These are phyloP conservation scores for Plemyria rubiginata DNA, from an alignment of 2,888 invertebrate species.

Conservation along the genomic window DNA sequence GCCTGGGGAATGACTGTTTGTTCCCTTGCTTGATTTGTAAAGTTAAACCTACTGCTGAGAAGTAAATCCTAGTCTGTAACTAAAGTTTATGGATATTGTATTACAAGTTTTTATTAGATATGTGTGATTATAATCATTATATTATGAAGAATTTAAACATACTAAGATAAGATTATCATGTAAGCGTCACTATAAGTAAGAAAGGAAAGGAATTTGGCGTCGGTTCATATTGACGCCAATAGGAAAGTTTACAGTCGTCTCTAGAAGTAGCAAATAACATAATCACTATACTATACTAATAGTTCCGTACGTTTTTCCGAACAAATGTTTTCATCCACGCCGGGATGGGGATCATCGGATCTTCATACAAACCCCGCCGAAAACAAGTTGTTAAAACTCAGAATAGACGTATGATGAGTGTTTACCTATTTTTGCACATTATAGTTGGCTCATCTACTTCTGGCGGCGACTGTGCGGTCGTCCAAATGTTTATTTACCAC, in stretches of 20 bases:
- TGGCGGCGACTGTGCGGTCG: slow-evolving; percentile 4
- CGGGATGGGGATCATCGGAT: too few species aligned
- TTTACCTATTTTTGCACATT: not conserved
- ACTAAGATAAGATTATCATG: not conserved
- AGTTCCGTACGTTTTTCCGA: too few species aligned
- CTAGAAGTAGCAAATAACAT: slow-evolving; percentile 5
- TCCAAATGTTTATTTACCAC: not conserved
- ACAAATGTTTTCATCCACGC: too few species aligned
- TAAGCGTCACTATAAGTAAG: too few species aligned
- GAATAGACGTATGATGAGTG: not conserved
- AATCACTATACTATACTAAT: too few species aligned
- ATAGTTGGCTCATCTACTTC: slow-evolving; percentile 6
- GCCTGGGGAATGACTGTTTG: not conserved
- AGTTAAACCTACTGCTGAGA: not conserved
- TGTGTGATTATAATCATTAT: slow-evolving; percentile 19
- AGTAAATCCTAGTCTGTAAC: slow-evolving; percentile 1
- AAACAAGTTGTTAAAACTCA: too few species aligned
- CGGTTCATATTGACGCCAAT: not conserved
- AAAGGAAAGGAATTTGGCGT: slow-evolving; percentile 8
- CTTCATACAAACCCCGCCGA: too few species aligned
- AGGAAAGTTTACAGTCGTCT: slow-evolving; percentile 3
- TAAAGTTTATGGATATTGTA: slow-evolving; percentile 3
- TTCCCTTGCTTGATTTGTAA: not conserved
- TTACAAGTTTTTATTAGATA: slow-evolving; percentile 4
- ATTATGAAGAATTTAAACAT: not conserved